Evolutionary conservation across 1,140 invertebrate species (phyloP), one percentile per base, ranked within the genome.

Genomic region (Sweltsa coloradensis): DNA sequence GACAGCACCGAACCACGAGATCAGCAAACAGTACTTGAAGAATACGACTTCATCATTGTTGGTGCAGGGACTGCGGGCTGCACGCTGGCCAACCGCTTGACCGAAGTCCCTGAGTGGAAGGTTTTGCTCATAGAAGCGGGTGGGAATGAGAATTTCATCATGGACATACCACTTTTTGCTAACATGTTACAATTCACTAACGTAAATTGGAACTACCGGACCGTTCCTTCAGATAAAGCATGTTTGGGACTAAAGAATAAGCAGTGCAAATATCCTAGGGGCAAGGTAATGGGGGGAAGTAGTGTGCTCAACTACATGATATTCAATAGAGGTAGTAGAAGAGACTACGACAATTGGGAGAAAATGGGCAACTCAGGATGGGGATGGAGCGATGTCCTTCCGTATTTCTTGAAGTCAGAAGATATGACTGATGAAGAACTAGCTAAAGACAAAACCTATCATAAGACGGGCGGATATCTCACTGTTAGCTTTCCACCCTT

Each of bases 361-460:
- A 55, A 57, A 1, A 61, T 85, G 57, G 89, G 89, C 0, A 90
- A 89, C 50, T 54, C 64, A 1, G 83, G 79, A 1, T 96, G 90
- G 91, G 76, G 78, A 13, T 94, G 79, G 67, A 68, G 83, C 13
- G 76, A 86, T n/a, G 76, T 89, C 0, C 55, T 88, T 4, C 83
- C 83, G 0, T 91, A 89, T 57, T 91, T 89, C 58, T 80, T 79
- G 53, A 90, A 87, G 61, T 65, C 82, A 3, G 85, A 89, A 66
- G 74, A 76, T 42, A 77, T 75, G 52, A 72, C 65, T 24, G 76
- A 83, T 7, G 69, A 71, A 0, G 61, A 70, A 37, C 62, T 70
- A 11, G 63, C 71, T 37, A 51, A 58, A 0, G 65, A 77, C 46
- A 59, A 60, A 6, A 61, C 67, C 18, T 72, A 74, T 44, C 82